Evolutionary conservation across 2,113 vertebrate genomes (phyloP), one percentile per base, ranked within the genome.

Genomic region (Dasyprocta punctata): DNA sequence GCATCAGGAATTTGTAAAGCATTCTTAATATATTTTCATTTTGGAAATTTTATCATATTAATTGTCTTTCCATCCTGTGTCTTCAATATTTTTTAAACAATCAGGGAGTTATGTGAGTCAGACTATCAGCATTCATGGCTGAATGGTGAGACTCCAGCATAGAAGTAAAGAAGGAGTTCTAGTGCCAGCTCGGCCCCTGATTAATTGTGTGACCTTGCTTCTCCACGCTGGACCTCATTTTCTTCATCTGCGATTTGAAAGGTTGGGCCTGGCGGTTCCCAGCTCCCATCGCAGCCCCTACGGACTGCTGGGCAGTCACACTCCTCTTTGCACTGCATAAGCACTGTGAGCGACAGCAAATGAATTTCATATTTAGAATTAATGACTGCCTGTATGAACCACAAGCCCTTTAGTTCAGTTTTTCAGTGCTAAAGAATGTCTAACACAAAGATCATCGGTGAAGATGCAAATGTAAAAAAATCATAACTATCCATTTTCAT

Each of bases 281-380:
- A 95, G 94, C 47, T 92, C 80, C 75, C 3, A 4, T 71, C 11
- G 4, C 47, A 81, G 94, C 20, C 49, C 30, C 95, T 92, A n/a
- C 33, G 54, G 38, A 86, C 36, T 56, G 77, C 52, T 65, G 30
- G 84, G 90, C 61, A 88, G 88, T 86, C 19, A 38, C 92, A 75
- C 92, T 86, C 77, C 90, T 36, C 92, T 97, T 52, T 1, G 44
- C 60, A 78, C 89, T 52, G 95, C 96, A 93, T 97, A 87, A 94
- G 56, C 73, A 95, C 63, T 56, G 13, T 65, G 96, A 96, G 77
- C 38, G 88, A 97, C 94, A 97, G 88, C 67, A 98, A 86, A 92
- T 94, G 28, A 13, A 94, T 98, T 98, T 97, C 54, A 93, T 86
- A 95, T 56, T 96, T 97, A 97, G 94, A 98, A 89, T 56, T 92